Evolutionary conservation across 1,140 invertebrate species (phyloP).

Genomic region (Scaptomyza pallida): DNA sequence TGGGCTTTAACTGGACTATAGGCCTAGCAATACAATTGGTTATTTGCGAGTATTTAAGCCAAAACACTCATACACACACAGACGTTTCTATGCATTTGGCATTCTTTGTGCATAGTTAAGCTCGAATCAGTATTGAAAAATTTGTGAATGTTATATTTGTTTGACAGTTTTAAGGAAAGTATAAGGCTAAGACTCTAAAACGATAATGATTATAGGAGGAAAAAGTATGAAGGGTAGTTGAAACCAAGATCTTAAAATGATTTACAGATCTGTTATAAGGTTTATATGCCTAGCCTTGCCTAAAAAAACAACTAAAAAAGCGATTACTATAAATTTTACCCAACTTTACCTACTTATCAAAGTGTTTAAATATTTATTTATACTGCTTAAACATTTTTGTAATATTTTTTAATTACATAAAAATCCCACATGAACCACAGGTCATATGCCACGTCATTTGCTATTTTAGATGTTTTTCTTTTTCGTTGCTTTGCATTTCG

Average conservation of each 20-base stretch:
- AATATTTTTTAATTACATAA: constrained; percentile 63
- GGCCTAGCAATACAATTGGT: constrained; percentile 22
- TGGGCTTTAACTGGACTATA: background rate
- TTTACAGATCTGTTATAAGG: no score
- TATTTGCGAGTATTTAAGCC: background rate
- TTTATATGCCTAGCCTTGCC: no score
- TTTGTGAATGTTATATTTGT: constrained; percentile 14
- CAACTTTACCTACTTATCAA: no score
- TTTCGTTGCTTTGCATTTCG: constrained; percentile 33
- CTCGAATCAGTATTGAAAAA: constrained; percentile 32
- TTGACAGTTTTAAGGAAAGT: no score
- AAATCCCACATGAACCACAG: constrained; percentile 20
- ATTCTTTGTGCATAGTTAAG: constrained; percentile 45
- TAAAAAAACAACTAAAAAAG: no score
- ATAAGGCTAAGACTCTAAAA: no score
- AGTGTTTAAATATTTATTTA: constrained; percentile 20
- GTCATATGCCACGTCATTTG: constrained; percentile 15
- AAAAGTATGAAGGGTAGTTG: no score
- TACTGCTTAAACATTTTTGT: constrained; percentile 16
- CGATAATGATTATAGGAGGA: no score
- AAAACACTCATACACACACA: background rate
- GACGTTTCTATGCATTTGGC: constrained; percentile 29
- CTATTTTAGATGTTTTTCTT: constrained; percentile 10
- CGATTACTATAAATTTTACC: no score
- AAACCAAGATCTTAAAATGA: no score